Evolutionary conservation across 1,140 invertebrate species (phyloP), one percentile per base, ranked within the genome.

Genomic region (Calycopis cecrops): DNA sequence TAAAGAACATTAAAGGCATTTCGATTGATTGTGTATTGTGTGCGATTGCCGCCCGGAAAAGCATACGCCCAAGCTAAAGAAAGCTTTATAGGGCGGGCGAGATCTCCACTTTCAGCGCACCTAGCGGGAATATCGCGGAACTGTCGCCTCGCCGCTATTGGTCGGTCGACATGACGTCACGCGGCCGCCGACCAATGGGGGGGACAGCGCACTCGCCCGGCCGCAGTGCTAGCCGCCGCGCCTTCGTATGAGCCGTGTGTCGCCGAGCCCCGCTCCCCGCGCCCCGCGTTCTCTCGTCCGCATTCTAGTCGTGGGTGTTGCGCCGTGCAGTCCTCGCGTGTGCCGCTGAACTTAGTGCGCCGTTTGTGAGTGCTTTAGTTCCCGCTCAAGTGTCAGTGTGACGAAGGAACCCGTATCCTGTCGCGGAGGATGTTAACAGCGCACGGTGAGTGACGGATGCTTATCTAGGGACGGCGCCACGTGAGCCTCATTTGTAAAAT

Each of bases 261-360:
- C 69, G 76, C 69, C 71, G 69, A 59, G 63, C 60, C 65, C 60
- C 68, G 67, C 62, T 55, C 79, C 80, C 78, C 81, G 73, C 79
- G 70, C 68, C 76, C 69, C 69, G 63, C 73, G 63, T 55, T 65
- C 68, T 76, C 70, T 83, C 72, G 77, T 74, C 79, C 83, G 83
- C 83, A 86, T 86, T 86, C 83, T 83, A 83, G 78, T 85, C 71
- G 80, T 84, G 83, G 79, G 80, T 85, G 80, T 86, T 76, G 78
- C 80, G 78, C 79, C 65, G 83, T 84, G 76, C 80, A 84, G 82
- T 77, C 77, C 66, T 81, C 82, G 82, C 82, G 82, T 79, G 82
- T 84, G 79, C 72, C 77, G 72, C 80, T 65, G 73, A 80, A 81
- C 79, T 80, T 65, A 82, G 82, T 85, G 82, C 82, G 82, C 82